A percentile compares a stretch with the other conserved stretches of the same genome.
phyloP scores from a whole-genome alignment of 1,140 invertebrate genomes.

The Drosophila pachea region DNA sequence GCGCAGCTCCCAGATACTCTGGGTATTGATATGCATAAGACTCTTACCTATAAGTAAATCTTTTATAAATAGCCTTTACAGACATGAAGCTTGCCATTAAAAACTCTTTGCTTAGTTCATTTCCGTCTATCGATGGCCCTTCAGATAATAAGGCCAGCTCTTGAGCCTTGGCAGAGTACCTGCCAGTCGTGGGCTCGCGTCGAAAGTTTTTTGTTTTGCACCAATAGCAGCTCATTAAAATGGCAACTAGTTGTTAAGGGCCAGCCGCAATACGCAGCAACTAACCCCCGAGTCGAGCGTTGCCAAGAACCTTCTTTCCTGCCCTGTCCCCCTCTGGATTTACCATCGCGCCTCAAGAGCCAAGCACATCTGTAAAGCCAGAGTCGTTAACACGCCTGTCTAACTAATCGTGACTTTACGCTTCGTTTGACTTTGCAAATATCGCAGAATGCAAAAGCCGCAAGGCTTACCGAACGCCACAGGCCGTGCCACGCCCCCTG shows the following conservation, averaged over 20 bases:
- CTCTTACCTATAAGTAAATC: too few relatives aligned
- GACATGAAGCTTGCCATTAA: too few relatives aligned
- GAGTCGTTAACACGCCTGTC: conserved; percentile 77
- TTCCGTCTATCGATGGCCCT: too few relatives aligned
- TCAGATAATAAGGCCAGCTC: too few relatives aligned
- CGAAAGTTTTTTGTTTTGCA: conserved; percentile 67
- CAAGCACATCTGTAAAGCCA: conserved; percentile 26
- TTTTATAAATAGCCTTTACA: too few relatives aligned
- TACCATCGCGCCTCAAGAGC: conserved; percentile 1
- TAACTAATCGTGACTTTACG: conserved; percentile 79
- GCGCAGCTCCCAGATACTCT: too few relatives aligned
- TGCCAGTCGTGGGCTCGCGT: conserved; percentile 47
- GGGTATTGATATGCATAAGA: too few relatives aligned
- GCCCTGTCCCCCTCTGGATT: not conserved
- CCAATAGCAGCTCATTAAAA: conserved; percentile 71
- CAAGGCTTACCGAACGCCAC: not conserved
- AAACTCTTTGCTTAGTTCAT: too few relatives aligned
- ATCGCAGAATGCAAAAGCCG: conserved; percentile 60
- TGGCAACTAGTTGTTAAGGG: conserved; percentile 51
- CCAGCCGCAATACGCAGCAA: conserved; percentile 46
- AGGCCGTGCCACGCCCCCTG: not conserved
- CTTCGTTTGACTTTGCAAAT: conserved; percentile 78
- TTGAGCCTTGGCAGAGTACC: not conserved
- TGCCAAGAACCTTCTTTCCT: not conserved
- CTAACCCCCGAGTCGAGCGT: conserved; percentile 33